Base-by-base conservation (phyloP, 2,888 invertebrate genomes). In the Plebejus argus region DNA sequence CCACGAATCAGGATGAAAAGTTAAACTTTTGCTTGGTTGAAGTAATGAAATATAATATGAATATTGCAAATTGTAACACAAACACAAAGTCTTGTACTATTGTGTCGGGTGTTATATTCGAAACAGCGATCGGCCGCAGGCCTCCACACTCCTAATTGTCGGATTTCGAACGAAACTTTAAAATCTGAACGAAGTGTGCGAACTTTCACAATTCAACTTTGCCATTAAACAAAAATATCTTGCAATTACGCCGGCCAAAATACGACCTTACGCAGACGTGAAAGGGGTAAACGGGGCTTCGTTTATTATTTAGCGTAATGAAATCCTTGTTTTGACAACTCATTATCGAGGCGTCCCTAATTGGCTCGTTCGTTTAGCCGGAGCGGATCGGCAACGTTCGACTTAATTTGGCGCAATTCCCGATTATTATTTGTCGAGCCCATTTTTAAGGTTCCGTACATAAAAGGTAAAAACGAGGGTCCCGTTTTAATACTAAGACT, bases 121-220 rank as follows among this genome's bases (percentile, higher is more conserved):
- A 45, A 72, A 72, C 72, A 72, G 49, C 49, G 49, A 23, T 74
- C 74, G 53, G 74, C 53, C 74, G 28, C 74, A 74, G 74, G 49
- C 77, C 78, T 78, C 72, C 77, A 83, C 82, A 85, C 87, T 86
- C 83, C 86, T 91, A 91, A 92, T 91, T 91, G 87, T 85, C 83
- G 86, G 88, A 91, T 91, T 90, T 89, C 18, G 89, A 88, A 87
- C 90, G 86, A 86, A 91, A 91, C 88, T 90, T 90, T 88, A 89
- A 89, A 91, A 90, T 90, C 87, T 88, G 86, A 88, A 89, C 87
- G 88, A 87, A 86, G 87, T 85, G 87, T 88, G 85, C 85, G 83
- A 91, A 92, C 90, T 92, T 93, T 91, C 90, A 89, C 90, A 89
- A 89, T 90, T 89, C 91, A 91, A 92, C 91, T 93, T 91, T 87